Base-by-base conservation (phyloP, 2,797 vertebrate genomes). In the Ambastaia sidthimunki region DNA sequence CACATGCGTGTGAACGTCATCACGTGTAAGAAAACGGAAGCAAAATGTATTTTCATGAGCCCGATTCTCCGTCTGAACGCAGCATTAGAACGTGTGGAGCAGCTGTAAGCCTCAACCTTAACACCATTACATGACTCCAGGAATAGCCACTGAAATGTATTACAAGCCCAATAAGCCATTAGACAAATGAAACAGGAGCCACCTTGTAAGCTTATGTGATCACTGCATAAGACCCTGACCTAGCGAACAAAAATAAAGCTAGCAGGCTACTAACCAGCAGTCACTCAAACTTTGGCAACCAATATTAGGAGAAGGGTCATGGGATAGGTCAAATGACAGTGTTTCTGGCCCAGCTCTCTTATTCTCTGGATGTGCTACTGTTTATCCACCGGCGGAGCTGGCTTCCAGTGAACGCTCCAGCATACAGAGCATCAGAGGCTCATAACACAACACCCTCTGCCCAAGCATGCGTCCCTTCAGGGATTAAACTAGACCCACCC, bases 81-180 rank as follows among this genome's bases (percentile, higher is more conserved):
- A 79, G 90, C 88, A 91, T 90, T 90, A 88, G 77, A 67, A 73
- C 70, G 67, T 80, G 41, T 71, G 81, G 90, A 92, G 87, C 89
- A 80, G 85, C 87, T 89, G 81, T 80, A 87, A 82, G 84, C 84
- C 83, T 84, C 73, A 63, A 71, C 44, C 63, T 7, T 82, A 87
- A 83, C 84, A 75, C 71, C 80, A 83, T 83, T 85, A 86, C 71
- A 83, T 62, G 73, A 60, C 25, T 75, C 79, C 79, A 79, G 57
- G 83, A 86, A 88, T 83, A 87, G 80, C 74, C 66, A 52, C 59
- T 67, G 70, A 83, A 80, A 81, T 85, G 78, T 41, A 50, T 77
- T 65, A 78, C 79, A 34, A 47, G 69, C 57, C 73, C 55, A 59
- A 78, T 72, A 76, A 72, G 82, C 71, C 66, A 67, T 80, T 76